Base-by-base conservation (phyloP, 1,140 invertebrate species). In the Tetragnatha versicolor region DNA sequence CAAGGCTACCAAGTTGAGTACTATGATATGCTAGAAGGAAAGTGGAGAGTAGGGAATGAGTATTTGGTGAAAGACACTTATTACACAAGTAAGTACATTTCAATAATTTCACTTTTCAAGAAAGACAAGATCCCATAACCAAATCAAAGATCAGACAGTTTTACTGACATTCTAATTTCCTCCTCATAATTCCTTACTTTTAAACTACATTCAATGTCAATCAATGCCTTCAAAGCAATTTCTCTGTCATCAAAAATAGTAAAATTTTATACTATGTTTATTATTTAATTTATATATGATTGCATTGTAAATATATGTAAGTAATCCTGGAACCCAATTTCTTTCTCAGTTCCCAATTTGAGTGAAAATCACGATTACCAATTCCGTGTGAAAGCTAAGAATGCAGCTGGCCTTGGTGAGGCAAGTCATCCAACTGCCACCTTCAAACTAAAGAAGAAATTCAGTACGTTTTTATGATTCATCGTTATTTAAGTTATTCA, bases 371-470 rank as follows among this genome's bases (percentile, higher is more conserved):
- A 80, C 35, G 96, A 98, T 85, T 99, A 98, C 84, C 97, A 99
- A 86, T 99, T 99, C 90, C 90, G 97, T 75, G 92, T 99, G 2
- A 83, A 86, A 51, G 97, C 97, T 0, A 97, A 97, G 87, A 99
- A 99, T 86, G 95, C 95, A 7, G 97, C 96, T 68, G 98, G 96
- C 1, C 94, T 93, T 85, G 95, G 94, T 84, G 95, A 94, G 84
- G 94, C 96, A 61, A 96, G 94, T 31, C 88, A 70, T 61, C 79
- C 79, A 68, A 72, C 79, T 17, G 53, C 70, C 20, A 69, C 68
- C n/a, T 80, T 73, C 22, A 80, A 33, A 33, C 27, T 80, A 17
- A 80, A 80, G 53, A 73, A 73, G 37, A 80, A 75, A 77, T 80
- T 80, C 65, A 66, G 79, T 80, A 68, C 42, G 69, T 45, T 55